Evolutionary conservation across 2,113 vertebrate genomes (phyloP).

Genomic region (Gallinago undulata): DNA sequence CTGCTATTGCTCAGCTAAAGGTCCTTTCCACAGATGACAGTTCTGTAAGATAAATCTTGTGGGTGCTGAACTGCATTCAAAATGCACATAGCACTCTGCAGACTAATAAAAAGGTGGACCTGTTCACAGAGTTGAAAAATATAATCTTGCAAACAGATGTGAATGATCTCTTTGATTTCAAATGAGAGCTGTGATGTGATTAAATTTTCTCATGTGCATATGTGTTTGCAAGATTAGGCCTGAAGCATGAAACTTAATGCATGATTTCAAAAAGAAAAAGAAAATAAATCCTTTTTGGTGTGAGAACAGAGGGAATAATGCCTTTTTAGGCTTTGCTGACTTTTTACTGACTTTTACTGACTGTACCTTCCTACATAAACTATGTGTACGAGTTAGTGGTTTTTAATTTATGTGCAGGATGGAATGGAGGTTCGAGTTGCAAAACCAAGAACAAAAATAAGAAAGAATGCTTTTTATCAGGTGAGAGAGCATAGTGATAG

Average conservation of each 20-base stretch:
- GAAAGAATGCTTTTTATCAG: neutral
- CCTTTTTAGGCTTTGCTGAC: neutral
- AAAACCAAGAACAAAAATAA: neutral
- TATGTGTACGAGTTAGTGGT: neutral
- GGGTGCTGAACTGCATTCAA: neutral
- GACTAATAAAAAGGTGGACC: neutral
- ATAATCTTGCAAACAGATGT: neutral
- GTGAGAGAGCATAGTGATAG: neutral
- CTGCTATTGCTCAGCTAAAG: neutral
- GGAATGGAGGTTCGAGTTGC: neutral
- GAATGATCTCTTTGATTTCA: neutral
- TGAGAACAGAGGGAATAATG: neutral
- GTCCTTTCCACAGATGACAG: neutral
- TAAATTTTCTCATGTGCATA: neutral
- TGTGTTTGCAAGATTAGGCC: neutral
- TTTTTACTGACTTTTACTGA: no score
- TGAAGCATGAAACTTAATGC: neutral
- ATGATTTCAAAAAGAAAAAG: neutral
- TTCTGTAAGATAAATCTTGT: neutral
- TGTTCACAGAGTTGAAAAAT: neutral
- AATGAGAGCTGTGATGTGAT: neutral
- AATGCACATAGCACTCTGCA: neutral
- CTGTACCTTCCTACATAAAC: neutral
- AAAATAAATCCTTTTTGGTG: neutral
- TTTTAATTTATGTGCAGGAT: neutral